Evolutionary conservation across 1,140 invertebrate genomes (phyloP), one percentile per base, ranked within the genome.

Genomic region (Argopecten irradians): DNA sequence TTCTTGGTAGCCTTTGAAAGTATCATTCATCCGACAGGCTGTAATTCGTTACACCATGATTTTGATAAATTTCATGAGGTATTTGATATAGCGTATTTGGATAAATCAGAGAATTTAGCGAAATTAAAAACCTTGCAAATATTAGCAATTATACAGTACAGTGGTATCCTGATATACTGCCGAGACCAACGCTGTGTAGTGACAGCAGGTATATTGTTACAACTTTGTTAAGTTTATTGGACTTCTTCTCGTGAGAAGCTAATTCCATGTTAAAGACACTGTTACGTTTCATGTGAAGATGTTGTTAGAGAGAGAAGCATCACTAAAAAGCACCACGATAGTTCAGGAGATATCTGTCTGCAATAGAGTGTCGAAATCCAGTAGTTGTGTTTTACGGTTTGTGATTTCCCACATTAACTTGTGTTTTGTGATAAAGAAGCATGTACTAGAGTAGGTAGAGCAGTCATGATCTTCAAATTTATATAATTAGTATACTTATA

Each of bases 321-420:
- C 55, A 16, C 55, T 11, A 71, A n/a, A n/a, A n/a, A 28, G n/a
- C 22, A 71, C 28, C 8, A n/a, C 16, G 22, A 46, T 46, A 28
- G 55, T 28, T 3, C 55, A n/a, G 55, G 55, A 71, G 28, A 28
- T 71, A 28, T 71, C 55, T 71, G 55, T 71, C 55, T 71, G 55
- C n/a, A 71, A 71, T 16, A 71, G 55, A 71, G 16, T 71, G n/a
- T n/a, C n/a, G 55, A 71, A 71, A 71, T 71, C 55, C 55, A 71
- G n/a, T 16, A 71, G 55, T 71, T 71, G 5, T 13, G 36, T 39
- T n/a, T 8, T 71, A 71, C 28, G n/a, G 55, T 28, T 71, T 28
- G 55, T 71, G 55, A 71, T 28, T 71, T 71, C 28, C 55, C n/a
- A 71, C n/a, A 28, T 22, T 71, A 71, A 55, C 16, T 19, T 71